Conservation (phyloP, 2,113 vertebrate species). For the Alaudala cheleensis region DNA sequence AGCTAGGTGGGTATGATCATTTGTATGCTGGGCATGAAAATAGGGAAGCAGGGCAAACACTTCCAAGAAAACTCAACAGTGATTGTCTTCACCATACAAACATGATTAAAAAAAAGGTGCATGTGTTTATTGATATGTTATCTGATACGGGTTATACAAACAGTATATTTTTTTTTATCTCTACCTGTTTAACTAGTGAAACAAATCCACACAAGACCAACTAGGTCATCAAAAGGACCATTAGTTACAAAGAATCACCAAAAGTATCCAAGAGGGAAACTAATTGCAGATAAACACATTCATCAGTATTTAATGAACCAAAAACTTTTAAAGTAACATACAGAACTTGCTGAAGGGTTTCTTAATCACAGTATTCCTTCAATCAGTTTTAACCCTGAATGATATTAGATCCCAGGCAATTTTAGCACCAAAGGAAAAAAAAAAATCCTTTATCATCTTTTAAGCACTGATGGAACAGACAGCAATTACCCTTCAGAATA, state of each 20-base stretch:
- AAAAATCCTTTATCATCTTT: neutral
- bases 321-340: neutral
- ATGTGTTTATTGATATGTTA: neutral
- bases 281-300: neutral
- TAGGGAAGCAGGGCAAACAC: neutral
- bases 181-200: neutral
- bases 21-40: neutral
- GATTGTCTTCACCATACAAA: neutral
- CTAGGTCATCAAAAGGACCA: neutral
- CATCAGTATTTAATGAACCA: neutral
- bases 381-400: neutral
- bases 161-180: neutral
- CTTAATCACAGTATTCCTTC: neutral
- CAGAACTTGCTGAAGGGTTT: neutral
- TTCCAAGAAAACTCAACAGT: neutral
- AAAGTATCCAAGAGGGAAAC: neutral
- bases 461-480: neutral
- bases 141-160: neutral
- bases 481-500: neutral
- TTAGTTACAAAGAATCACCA: neutral
- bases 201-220: neutral
- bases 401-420: neutral
- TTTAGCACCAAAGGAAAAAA: slow-evolving; percentile 1
- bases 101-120: neutral
- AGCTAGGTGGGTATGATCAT: neutral